These are phyloP conservation scores for Eupristina koningsbergeri DNA, from an alignment of 1,140 invertebrate genomes.

Conservation along the genomic window DNA sequence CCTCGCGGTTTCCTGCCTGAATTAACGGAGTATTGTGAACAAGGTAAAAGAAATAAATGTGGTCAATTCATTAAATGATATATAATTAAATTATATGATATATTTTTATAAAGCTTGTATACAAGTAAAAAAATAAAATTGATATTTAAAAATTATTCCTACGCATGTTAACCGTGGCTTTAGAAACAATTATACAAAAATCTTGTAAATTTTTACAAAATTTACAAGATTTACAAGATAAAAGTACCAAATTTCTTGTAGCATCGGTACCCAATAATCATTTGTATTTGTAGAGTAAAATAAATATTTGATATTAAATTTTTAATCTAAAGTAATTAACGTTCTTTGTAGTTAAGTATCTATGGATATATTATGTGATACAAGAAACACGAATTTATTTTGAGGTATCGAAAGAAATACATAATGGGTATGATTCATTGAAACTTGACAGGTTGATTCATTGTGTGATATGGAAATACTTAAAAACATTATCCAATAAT, in stretches of 20 bases:
- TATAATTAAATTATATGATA: no score
- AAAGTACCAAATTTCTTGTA: no score
- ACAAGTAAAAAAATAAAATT: no score
- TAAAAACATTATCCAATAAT: conserved; percentile 29
- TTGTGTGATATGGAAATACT: neutral
- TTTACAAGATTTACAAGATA: no score
- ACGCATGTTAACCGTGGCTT: no score
- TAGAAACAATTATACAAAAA: no score
- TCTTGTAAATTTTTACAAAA: no score
- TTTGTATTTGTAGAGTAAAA: neutral
- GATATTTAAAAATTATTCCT: no score
- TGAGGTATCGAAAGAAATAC: neutral
- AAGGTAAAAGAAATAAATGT: conserved; percentile 58
- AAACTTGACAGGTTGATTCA: conserved; percentile 34
- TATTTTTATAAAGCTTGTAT: no score
- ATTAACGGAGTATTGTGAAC: conserved; percentile 56
- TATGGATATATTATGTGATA: neutral
- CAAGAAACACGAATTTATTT: neutral
- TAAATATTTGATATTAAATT: neutral
- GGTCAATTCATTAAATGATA: no score
- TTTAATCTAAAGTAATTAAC: neutral
- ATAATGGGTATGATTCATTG: conserved; percentile 28
- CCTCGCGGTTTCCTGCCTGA: conserved; percentile 70
- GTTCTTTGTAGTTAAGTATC: neutral
- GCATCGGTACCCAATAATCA: neutral